A percentile compares a stretch with the other conserved stretches of the same genome.
These are phyloP conservation scores for Eristalis tenax DNA, from an alignment of 2,888 invertebrate species.

Conservation along the genomic window DNA sequence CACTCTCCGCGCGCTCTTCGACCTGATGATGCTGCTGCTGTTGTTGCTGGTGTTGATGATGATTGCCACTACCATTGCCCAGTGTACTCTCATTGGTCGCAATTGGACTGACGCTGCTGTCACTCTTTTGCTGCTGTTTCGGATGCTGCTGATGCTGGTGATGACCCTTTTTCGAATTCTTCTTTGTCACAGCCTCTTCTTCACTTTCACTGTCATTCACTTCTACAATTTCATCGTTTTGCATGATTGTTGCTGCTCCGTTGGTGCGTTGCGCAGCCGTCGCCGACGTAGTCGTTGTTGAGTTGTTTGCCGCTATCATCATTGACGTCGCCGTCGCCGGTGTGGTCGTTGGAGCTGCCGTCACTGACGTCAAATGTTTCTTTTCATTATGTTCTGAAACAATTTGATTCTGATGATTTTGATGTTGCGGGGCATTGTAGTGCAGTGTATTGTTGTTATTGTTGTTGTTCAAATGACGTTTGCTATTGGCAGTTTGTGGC, in stretches of 20 bases:
- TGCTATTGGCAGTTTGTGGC: slow-evolving; percentile 65
- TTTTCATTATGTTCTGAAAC: slow-evolving; percentile 50
- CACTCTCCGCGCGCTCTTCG: slow-evolving; percentile 58
- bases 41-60: slow-evolving; percentile 26
- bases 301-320: slow-evolving; percentile 14
- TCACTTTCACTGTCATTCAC: slow-evolving; percentile 75
- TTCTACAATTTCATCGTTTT: slow-evolving; percentile 74
- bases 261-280: slow-evolving; percentile 54
- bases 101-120: slow-evolving; percentile 67
- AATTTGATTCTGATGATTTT: slow-evolving; percentile 46
- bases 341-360: slow-evolving; percentile 35
- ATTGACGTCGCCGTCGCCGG: slow-evolving; percentile 57
- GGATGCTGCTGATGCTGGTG: not conserved
- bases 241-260: slow-evolving; percentile 40
- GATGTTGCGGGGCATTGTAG: slow-evolving; percentile 61
- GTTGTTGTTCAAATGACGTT: slow-evolving; percentile 67
- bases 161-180: slow-evolving; percentile 60
- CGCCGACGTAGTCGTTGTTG: slow-evolving; percentile 21
- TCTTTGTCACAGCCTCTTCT: slow-evolving; percentile 66
- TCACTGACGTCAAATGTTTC: slow-evolving; percentile 44
- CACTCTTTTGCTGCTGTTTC: slow-evolving; percentile 53
- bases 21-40: slow-evolving; percentile 47
- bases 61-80: slow-evolving; percentile 46
- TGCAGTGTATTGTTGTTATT: slow-evolving; percentile 72
- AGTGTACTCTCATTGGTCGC: slow-evolving; percentile 43